A percentile compares a stretch with the other conserved stretches of the same genome.
Conservation (phyloP, 2,797 vertebrate genomes). For the Tauraco hartlaubi region DNA sequence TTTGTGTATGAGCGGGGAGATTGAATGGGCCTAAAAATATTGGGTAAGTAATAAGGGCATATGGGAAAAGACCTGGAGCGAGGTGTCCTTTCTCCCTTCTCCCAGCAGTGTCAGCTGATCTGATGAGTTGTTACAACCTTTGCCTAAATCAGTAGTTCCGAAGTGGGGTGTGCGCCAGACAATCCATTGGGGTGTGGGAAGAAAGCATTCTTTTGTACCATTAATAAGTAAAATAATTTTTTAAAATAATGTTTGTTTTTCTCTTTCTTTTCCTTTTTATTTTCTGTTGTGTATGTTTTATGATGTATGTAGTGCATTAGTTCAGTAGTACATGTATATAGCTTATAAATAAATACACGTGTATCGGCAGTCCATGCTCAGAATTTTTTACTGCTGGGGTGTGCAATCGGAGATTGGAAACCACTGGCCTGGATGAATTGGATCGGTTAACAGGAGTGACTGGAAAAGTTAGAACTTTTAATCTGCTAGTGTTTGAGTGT, state of each 20-base stretch:
- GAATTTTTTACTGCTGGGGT: too few relatives aligned
- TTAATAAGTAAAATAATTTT: background rate
- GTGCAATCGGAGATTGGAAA: background rate
- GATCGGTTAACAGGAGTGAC: background rate
- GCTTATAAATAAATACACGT: background rate
- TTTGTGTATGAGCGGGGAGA: background rate
- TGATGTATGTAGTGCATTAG: background rate
- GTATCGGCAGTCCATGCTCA: background rate
- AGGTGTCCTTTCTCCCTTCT: background rate
- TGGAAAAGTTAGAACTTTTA: background rate
- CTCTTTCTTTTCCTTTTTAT: background rate
- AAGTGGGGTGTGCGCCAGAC: background rate
- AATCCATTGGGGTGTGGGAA: background rate
- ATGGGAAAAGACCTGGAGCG: background rate
- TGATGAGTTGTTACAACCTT: background rate
- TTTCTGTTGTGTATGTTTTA: background rate
- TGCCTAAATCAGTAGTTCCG: background rate
- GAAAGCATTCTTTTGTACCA: background rate
- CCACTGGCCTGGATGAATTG: background rate
- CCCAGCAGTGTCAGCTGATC: fast-evolving
- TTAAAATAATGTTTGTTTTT: background rate
- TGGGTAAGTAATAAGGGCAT: background rate
- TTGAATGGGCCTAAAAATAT: background rate
- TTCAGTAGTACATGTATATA: background rate
- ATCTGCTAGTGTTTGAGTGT: background rate